phyloP scores from a whole-genome alignment of 2,113 vertebrate genomes.

The Ophthalmolycus amberensis region DNA sequence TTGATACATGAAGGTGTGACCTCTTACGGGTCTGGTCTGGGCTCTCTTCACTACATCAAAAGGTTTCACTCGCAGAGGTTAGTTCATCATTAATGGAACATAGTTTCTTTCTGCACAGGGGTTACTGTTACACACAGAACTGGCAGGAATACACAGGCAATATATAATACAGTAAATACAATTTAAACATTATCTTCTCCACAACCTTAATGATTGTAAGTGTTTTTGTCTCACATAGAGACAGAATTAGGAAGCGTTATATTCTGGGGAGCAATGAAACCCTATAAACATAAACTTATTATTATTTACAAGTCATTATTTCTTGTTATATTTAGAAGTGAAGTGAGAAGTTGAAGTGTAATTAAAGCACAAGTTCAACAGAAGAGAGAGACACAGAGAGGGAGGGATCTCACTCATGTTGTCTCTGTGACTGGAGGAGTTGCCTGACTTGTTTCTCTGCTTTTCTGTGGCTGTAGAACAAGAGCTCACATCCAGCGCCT shows the following conservation, averaged over 20 bases:
- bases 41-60: too few relatives aligned
- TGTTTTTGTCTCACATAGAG: not conserved
- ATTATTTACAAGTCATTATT: not conserved
- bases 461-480: not conserved
- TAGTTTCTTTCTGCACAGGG: too few relatives aligned
- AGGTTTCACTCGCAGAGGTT: too few relatives aligned
- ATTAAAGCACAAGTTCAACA: not conserved
- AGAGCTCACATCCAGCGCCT: not conserved
- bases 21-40: too few relatives aligned
- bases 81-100: too few relatives aligned
- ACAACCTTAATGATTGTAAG: not conserved
- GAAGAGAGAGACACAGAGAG: not conserved
- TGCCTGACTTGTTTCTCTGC: not conserved
- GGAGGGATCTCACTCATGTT: slow-evolving; percentile 11
- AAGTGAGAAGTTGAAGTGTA: not conserved
- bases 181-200: too few relatives aligned
- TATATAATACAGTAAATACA: too few relatives aligned
- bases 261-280: not conserved
- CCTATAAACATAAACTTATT: not conserved
- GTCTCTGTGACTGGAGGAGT: not conserved
- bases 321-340: not conserved
- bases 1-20: too few relatives aligned
- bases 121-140: too few relatives aligned
- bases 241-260: not conserved
- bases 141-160: too few relatives aligned